A percentile compares a stretch with the other conserved stretches of the same genome.
phyloP scores from a whole-genome alignment of 2,888 invertebrate genomes.

The Biston stratarius region DNA sequence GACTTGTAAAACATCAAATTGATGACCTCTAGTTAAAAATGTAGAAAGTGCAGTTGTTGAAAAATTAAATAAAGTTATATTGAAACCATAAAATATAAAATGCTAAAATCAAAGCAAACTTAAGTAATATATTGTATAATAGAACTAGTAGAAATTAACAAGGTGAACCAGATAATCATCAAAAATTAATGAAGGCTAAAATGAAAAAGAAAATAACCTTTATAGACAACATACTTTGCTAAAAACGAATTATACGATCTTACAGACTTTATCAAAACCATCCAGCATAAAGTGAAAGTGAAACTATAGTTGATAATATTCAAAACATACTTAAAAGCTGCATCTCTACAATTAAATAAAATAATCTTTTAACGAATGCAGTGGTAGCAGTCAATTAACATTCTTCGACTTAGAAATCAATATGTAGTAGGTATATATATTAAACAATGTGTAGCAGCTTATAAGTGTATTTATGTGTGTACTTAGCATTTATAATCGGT shows the following conservation, averaged over 20 bases:
- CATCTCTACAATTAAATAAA: background rate
- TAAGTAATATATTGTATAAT: too few relatives aligned
- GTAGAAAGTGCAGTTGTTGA: too few relatives aligned
- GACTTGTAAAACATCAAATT: too few relatives aligned
- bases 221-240: too few relatives aligned
- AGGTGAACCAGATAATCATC: background rate
- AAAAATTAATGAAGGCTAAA: too few relatives aligned
- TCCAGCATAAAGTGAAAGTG: conserved; percentile 44
- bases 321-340: conserved; percentile 1
- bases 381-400: too few relatives aligned
- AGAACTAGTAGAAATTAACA: background rate
- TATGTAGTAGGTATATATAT: too few relatives aligned
- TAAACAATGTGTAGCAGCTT: background rate
- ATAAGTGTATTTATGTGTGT: conserved; percentile 18
- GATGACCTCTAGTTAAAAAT: too few relatives aligned
- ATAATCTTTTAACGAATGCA: background rate
- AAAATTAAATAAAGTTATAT: too few relatives aligned
- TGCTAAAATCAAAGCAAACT: too few relatives aligned
- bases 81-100: too few relatives aligned
- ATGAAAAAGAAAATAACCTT: too few relatives aligned
- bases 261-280: conserved; percentile 38
- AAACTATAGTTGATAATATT: conserved; percentile 12
- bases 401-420: background rate
- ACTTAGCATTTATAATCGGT: conserved; percentile 42
- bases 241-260: background rate